Evolutionary conservation across 1,140 invertebrate species (phyloP).

Genomic region (Drosophila kohkoa): DNA sequence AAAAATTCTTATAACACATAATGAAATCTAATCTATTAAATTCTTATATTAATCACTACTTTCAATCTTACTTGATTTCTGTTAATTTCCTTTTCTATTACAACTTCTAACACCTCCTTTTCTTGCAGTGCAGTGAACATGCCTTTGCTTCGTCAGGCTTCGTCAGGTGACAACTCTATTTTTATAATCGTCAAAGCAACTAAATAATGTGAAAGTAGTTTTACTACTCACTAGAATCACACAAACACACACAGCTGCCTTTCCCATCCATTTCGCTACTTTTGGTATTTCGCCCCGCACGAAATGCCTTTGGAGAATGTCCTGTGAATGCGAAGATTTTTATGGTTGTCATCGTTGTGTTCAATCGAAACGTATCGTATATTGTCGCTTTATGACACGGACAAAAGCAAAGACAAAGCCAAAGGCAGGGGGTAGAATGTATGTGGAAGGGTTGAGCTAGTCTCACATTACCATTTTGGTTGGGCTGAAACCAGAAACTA

Average conservation of each 20-base stretch:
- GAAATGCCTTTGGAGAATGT: constrained; percentile 25
- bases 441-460: constrained; percentile 3
- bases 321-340: constrained; percentile 36
- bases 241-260: background rate
- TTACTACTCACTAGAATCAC: constrained; percentile 5
- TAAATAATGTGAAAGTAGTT: constrained; percentile 36
- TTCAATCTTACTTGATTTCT: too few relatives aligned
- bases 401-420: background rate
- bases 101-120: background rate
- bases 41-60: too few relatives aligned
- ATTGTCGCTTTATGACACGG: constrained; percentile 17
- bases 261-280: constrained; percentile 3
- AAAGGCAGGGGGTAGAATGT: background rate
- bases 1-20: too few relatives aligned
- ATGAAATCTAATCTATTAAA: too few relatives aligned
- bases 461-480: constrained; percentile 55
- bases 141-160: constrained; percentile 19
- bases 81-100: background rate
- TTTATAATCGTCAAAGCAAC: constrained; percentile 37
- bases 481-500: constrained; percentile 70
- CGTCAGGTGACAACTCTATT: constrained; percentile 67
- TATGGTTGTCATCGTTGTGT: constrained; percentile 33
- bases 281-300: background rate
- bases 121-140: constrained; percentile 28
- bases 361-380: constrained; percentile 26